These are phyloP conservation scores for Gallinago jamesoni DNA, from an alignment of 2,113 vertebrate species.

Conservation along the genomic window DNA sequence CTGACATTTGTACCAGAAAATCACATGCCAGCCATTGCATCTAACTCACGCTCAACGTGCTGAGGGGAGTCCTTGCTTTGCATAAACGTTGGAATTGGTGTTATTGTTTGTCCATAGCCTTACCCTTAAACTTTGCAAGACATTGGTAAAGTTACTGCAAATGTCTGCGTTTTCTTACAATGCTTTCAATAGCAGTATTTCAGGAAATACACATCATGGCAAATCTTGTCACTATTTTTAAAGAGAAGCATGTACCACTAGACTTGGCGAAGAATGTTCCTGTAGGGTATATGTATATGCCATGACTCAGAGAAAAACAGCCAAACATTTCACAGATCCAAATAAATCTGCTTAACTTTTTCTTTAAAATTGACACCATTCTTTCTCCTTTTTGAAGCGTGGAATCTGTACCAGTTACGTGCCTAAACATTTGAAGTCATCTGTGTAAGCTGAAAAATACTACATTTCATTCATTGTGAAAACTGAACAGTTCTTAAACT, in stretches of 20 bases:
- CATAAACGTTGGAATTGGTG: background rate
- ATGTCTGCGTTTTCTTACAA: background rate
- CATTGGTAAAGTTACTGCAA: background rate
- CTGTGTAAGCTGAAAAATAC: background rate
- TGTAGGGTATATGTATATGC: background rate
- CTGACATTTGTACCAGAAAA: background rate
- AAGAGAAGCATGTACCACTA: background rate
- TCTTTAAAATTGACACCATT: background rate
- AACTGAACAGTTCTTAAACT: background rate
- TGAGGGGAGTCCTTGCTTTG: background rate
- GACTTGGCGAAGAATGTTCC: background rate
- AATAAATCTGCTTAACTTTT: background rate
- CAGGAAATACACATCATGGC: background rate
- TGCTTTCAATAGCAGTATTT: background rate
- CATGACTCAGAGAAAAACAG: background rate
- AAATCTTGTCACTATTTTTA: background rate
- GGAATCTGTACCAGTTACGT: background rate
- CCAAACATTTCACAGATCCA: background rate
- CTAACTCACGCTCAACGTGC: background rate
- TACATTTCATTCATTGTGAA: background rate
- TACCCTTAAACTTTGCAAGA: background rate
- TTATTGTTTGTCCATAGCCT: background rate
- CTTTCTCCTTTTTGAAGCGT: background rate
- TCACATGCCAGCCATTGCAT: background rate
- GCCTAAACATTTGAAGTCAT: background rate